Evolutionary conservation across 2,113 vertebrate genomes (phyloP).

Genomic region (Pampusana beccarii): DNA sequence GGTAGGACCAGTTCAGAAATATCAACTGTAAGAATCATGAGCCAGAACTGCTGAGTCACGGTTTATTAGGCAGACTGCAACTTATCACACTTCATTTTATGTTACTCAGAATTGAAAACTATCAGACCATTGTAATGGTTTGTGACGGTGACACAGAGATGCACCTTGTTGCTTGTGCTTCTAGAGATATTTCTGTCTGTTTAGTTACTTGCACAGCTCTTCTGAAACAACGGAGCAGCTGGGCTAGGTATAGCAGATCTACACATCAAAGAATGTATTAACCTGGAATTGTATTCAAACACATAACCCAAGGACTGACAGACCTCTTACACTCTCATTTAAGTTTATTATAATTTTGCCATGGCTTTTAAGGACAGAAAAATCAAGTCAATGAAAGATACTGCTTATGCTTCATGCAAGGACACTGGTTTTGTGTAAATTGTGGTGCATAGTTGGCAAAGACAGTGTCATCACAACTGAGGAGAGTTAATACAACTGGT

Average conservation of each 20-base stretch:
- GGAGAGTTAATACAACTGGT: not conserved
- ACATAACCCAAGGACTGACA: not conserved
- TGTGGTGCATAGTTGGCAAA: not conserved
- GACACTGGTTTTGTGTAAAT: not conserved
- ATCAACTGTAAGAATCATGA: not conserved
- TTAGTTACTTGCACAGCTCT: not conserved
- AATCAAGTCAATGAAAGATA: not conserved
- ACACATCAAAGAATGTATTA: not conserved
- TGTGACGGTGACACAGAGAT: not conserved
- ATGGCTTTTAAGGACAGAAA: not conserved
- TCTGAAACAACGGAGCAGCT: not conserved
- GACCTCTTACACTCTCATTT: not conserved
- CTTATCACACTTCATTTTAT: not conserved
- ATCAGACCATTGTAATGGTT: not conserved
- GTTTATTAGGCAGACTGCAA: not conserved
- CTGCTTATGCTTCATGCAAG: not conserved
- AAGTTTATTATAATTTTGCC: not conserved
- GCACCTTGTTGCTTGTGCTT: not conserved
- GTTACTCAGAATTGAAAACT: not conserved
- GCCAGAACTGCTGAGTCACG: not conserved
- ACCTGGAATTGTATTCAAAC: not conserved
- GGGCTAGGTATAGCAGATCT: not conserved
- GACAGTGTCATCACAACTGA: not conserved
- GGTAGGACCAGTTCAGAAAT: not conserved
- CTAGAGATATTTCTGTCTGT: not conserved